phyloP scores from a whole-genome alignment of 1,140 invertebrate genomes.

The Cecropterus lyciades region DNA sequence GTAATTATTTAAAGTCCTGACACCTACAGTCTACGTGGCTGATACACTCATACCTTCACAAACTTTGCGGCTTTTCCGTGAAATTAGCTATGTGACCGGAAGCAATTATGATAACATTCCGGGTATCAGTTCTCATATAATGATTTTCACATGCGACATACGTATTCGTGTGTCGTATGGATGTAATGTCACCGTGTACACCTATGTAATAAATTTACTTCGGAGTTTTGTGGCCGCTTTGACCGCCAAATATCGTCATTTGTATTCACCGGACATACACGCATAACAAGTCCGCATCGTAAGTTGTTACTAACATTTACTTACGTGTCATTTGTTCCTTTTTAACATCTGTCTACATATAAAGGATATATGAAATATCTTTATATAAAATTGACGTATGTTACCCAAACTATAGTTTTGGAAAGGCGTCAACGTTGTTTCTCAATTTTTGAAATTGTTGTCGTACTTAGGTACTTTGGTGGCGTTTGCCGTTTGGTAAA shows the following conservation, averaged over 20 bases:
- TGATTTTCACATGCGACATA: slow-evolving; percentile 71
- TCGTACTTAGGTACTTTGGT: too few species aligned
- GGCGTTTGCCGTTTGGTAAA: too few species aligned
- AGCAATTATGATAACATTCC: slow-evolving; percentile 71
- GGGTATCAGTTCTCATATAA: slow-evolving; percentile 65
- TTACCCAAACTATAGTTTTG: too few species aligned
- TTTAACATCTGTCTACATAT: slow-evolving; percentile 42
- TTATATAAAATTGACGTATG: too few species aligned
- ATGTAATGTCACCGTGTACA: slow-evolving; percentile 45
- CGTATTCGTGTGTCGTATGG: slow-evolving; percentile 46
- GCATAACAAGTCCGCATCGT: slow-evolving; percentile 55
- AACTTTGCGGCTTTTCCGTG: slow-evolving; percentile 44
- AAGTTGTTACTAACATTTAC: slow-evolving; percentile 59
- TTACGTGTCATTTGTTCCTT: slow-evolving; percentile 52
- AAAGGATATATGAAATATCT: too few species aligned
- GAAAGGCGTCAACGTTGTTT: too few species aligned
- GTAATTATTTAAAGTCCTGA: background rate
- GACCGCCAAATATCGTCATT: slow-evolving; percentile 76
- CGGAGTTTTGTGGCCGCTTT: slow-evolving; percentile 58
- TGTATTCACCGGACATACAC: slow-evolving; percentile 58
- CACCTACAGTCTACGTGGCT: background rate
- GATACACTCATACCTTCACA: slow-evolving; percentile 2
- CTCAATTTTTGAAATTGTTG: too few species aligned
- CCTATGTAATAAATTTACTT: slow-evolving; percentile 66
- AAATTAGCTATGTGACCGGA: slow-evolving; percentile 74